Base-by-base conservation (phyloP, 1,140 invertebrate genomes). In the Micrasema minimum region DNA sequence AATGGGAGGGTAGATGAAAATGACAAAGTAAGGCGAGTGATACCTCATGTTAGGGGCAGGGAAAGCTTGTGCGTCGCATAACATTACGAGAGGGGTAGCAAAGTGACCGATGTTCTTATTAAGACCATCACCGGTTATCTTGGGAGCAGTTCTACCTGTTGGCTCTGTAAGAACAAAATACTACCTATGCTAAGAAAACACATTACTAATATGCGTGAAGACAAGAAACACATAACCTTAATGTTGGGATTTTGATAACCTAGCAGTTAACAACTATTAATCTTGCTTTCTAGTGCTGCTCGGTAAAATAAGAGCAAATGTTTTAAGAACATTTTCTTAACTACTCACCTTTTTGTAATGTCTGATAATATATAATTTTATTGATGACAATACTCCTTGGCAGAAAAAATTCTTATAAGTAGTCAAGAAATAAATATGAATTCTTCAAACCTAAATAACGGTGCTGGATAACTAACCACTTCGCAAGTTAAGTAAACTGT, bases 21-120 rank as follows among this genome's bases (percentile, higher is more conserved):
- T 31, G 26, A 31, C 26, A 31, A 31, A 7, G 26, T 4, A 31
- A 31, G 26, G 26, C 26, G 7, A 23, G 38, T 14, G 38, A 72
- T 79, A 87, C 85, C 84, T 85, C 79, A 83, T 85, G 61, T 75
- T 76, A 59, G 88, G 87, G 55, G 86, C 81, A 37, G 88, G 88
- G 76, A 85, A 88, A 55, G 85, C 85, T 81, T 91, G 90, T 48
- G 88, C 89, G 75, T 90, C 88, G 77, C 90, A 91, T 45, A 90
- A 82, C 57, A 91, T 80, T 71, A 84, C 85, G 65, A 87, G 71
- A 26, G 69, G 51, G 12, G 62, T 64, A 3, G 45, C 69, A 23
- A n/a, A 70, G 57, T 66, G 43, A 75, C 80, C 83, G 77, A 82
- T 76, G 66, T 84, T 81, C 76, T 85, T 86, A 76, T 85, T 87